These are phyloP conservation scores for Phoxinus phoxinus DNA, from an alignment of 2,113 vertebrate species.

Conservation along the genomic window DNA sequence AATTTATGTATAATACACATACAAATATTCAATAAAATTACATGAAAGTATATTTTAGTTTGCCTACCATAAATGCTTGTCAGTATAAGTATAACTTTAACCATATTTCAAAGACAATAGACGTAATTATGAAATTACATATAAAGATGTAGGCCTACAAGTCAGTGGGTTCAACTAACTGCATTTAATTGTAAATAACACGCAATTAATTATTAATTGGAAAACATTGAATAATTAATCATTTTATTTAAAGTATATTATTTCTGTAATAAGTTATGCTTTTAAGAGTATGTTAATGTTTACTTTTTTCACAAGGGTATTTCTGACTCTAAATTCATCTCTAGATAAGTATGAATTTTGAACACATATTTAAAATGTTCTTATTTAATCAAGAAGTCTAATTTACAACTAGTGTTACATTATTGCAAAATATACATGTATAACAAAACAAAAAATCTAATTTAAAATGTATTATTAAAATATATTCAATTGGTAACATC, in stretches of 20 bases:
- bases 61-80: background rate
- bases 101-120: background rate
- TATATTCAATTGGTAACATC: background rate
- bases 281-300: too few species aligned
- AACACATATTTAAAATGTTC: too few species aligned
- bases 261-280: too few species aligned
- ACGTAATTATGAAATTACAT: background rate
- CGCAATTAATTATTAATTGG: background rate
- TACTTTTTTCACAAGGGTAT: too few species aligned
- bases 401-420: too few species aligned
- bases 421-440: too few species aligned
- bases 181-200: background rate
- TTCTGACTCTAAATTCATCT: too few species aligned
- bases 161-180: background rate
- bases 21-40: background rate
- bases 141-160: background rate
- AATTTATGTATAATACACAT: background rate
- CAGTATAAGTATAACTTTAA: background rate
- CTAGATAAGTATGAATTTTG: too few species aligned
- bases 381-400: too few species aligned
- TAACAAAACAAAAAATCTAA: too few species aligned
- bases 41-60: background rate
- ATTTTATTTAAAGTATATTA: too few species aligned
- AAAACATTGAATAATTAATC: too few species aligned
- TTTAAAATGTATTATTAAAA: background rate